A percentile compares a stretch with the other conserved stretches of the same genome.
These are phyloP conservation scores for Yponomeuta plumbellus DNA, from an alignment of 2,888 invertebrate genomes.

Conservation along the genomic window DNA sequence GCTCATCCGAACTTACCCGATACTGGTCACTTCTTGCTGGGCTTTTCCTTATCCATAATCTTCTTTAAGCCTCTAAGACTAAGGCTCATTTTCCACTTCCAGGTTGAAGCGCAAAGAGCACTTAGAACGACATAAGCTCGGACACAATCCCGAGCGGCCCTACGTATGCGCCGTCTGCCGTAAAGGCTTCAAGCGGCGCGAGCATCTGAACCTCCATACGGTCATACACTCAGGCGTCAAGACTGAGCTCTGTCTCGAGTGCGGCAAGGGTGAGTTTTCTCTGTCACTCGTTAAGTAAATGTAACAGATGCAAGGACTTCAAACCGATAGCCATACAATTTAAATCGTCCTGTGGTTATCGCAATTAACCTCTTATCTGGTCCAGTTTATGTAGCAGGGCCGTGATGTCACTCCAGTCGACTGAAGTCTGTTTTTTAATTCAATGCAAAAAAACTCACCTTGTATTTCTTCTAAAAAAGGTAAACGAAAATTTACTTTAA, in stretches of 20 bases:
- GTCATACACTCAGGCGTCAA: conserved; percentile 91
- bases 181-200: conserved; percentile 88
- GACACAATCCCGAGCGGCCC: conserved; percentile 88
- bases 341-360: too few species aligned
- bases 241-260: conserved; percentile 85
- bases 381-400: too few species aligned
- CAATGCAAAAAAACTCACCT: too few species aligned
- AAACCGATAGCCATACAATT: not conserved
- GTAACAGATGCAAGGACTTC: not conserved
- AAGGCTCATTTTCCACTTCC: conserved; percentile 13
- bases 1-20: too few species aligned
- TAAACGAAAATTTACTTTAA: too few species aligned
- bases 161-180: conserved; percentile 86
- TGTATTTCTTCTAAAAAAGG: too few species aligned
- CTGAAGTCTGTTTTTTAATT: too few species aligned
- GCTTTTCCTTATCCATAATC: too few species aligned
- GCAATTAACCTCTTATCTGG: too few species aligned
- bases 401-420: too few species aligned
- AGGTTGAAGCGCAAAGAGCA: conserved; percentile 86
- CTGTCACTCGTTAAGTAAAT: not conserved
- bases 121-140: conserved; percentile 85
- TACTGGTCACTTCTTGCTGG: too few species aligned
- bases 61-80: too few species aligned
- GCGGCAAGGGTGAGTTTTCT: conserved; percentile 77
- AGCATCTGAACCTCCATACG: conserved; percentile 88